These are phyloP conservation scores for Gambusia holbrooki DNA, from an alignment of 2,113 vertebrate genomes.

Conservation along the genomic window DNA sequence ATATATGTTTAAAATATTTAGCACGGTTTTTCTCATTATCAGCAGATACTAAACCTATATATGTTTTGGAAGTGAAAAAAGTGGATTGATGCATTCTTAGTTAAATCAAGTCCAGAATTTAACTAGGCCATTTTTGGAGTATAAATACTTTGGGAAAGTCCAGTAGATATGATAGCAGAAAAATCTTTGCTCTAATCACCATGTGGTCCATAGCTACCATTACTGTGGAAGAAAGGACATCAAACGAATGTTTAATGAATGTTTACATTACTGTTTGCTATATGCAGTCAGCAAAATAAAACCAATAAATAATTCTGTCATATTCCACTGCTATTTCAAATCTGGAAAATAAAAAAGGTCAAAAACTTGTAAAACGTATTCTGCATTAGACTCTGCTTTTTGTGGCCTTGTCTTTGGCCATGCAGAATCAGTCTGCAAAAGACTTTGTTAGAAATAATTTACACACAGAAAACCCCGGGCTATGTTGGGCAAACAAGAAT, in stretches of 20 bases:
- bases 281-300: not conserved
- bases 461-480: slow-evolving; percentile 1
- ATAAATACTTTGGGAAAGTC: not conserved
- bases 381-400: not conserved
- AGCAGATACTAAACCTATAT: no score
- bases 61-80: no score
- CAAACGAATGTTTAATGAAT: not conserved
- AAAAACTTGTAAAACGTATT: not conserved
- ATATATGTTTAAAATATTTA: no score
- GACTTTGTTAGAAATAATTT: slow-evolving; percentile 13
- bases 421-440: not conserved
- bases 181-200: not conserved
- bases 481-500: slow-evolving; percentile 21
- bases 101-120: no score
- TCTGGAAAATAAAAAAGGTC: not conserved
- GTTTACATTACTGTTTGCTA: not conserved
- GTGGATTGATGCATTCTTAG: no score
- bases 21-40: no score
- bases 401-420: slow-evolving; percentile 1
- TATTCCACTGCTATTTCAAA: not conserved
- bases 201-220: not conserved
- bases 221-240: no score
- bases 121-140: no score
- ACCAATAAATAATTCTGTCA: not conserved
- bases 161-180: not conserved